Percentiles rank a stretch among this genome's conserved stretches.
Conservation (phyloP, 1,140 invertebrate species). For the Drosophila sp. region DNA sequence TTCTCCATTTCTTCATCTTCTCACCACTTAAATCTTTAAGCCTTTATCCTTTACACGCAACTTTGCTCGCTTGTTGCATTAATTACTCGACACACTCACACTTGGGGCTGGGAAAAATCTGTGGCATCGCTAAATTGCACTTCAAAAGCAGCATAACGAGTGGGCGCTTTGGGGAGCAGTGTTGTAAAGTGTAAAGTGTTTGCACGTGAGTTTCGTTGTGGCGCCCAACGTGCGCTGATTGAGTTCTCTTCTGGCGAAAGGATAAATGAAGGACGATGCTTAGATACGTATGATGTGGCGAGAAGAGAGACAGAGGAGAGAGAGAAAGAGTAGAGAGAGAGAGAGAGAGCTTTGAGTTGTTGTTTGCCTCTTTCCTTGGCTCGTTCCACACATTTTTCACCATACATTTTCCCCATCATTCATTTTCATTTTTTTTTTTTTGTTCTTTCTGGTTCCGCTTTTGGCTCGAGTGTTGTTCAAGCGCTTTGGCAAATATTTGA, state of each 20-base stretch:
- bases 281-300: constrained; percentile 60
- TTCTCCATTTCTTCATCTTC: constrained; percentile 16
- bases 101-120: constrained; percentile 55
- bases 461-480: constrained; percentile 69
- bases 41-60: constrained; percentile 13
- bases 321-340: constrained; percentile 39
- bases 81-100: constrained; percentile 60
- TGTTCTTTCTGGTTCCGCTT: no score
- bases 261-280: constrained; percentile 80
- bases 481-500: constrained; percentile 81
- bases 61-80: constrained; percentile 62
- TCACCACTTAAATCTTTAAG: no score
- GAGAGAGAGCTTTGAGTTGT: constrained; percentile 37
- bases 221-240: constrained; percentile 80
- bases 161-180: not conserved
- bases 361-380: constrained; percentile 25
- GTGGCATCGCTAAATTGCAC: constrained; percentile 78
- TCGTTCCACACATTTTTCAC: not conserved
- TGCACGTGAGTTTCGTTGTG: constrained; percentile 73
- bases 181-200: constrained; percentile 66
- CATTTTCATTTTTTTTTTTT: constrained; percentile 24
- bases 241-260: constrained; percentile 69
- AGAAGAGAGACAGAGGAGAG: not conserved
- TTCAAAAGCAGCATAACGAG: constrained; percentile 66
- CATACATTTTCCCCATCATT: constrained; percentile 10